Evolutionary conservation across 1,140 invertebrate genomes (phyloP).

Genomic region (Bombus difficillimus): DNA sequence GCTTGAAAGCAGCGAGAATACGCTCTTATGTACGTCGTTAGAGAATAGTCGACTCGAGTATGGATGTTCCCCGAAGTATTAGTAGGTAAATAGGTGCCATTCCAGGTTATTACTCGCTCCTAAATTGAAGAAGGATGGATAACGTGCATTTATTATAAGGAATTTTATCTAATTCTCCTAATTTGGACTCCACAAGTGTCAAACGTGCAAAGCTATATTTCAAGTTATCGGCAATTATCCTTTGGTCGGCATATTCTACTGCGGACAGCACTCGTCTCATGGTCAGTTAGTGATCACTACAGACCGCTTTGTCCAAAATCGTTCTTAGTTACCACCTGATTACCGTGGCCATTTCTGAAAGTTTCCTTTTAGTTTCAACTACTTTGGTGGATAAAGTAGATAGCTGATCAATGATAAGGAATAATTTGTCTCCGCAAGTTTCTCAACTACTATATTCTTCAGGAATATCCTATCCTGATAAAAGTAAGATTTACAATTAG

Average conservation of each 20-base stretch:
- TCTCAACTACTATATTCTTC: neutral
- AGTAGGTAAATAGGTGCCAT: neutral
- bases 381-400: no score
- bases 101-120: neutral
- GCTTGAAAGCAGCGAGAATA: neutral
- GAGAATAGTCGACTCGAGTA: neutral
- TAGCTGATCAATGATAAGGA: neutral
- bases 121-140: neutral
- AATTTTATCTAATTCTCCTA: neutral
- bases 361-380: neutral
- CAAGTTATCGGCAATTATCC: neutral
- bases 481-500: neutral
- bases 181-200: neutral
- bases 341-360: neutral
- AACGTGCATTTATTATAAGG: neutral
- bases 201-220: neutral
- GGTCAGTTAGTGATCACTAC: neutral
- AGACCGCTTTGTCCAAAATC: neutral
- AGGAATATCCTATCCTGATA: neutral
- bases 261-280: neutral
- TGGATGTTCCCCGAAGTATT: neutral
- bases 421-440: neutral
- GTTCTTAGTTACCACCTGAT: neutral
- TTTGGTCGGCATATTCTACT: neutral
- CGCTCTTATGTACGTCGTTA: neutral